A percentile compares a stretch with the other conserved stretches of the same genome.
These are phyloP conservation scores for Xiphorhynchus elegans DNA, from an alignment of 2,113 vertebrate genomes.

Conservation along the genomic window DNA sequence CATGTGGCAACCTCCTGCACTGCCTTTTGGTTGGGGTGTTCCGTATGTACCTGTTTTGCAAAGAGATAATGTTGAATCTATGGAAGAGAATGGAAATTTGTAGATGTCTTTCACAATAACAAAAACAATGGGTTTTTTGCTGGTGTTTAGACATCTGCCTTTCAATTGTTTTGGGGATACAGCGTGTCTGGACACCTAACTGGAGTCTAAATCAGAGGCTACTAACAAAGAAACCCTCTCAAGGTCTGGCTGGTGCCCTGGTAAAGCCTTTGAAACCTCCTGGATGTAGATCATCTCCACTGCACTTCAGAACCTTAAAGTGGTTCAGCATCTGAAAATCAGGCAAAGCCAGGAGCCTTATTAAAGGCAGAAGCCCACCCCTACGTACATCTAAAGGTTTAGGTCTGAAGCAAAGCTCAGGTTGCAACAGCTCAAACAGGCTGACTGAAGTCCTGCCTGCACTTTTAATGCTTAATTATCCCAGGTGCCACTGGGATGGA, in stretches of 20 bases:
- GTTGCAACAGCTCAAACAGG: not conserved
- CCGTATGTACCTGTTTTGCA: not conserved
- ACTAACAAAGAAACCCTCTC: not conserved
- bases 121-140: not conserved
- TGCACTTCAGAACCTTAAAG: not conserved
- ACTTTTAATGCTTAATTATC: conserved; percentile 34
- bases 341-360: not conserved
- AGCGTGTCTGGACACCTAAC: not conserved
- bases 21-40: not conserved
- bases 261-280: not conserved
- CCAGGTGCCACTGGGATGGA: not conserved
- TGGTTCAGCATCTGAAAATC: not conserved
- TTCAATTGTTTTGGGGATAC: not conserved
- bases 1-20: not conserved
- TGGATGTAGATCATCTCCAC: not conserved
- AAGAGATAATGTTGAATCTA: not conserved
- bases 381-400: not conserved
- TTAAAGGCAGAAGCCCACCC: not conserved
- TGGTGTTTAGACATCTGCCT: not conserved
- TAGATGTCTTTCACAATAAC: not conserved
- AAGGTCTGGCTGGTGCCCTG: not conserved
- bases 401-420: not conserved
- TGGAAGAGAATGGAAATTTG: not conserved
- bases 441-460: not conserved
- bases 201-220: not conserved